Evolutionary conservation across 2,888 invertebrate species (phyloP), one percentile per base, ranked within the genome.

Genomic region (Heteromurus nitidus): DNA sequence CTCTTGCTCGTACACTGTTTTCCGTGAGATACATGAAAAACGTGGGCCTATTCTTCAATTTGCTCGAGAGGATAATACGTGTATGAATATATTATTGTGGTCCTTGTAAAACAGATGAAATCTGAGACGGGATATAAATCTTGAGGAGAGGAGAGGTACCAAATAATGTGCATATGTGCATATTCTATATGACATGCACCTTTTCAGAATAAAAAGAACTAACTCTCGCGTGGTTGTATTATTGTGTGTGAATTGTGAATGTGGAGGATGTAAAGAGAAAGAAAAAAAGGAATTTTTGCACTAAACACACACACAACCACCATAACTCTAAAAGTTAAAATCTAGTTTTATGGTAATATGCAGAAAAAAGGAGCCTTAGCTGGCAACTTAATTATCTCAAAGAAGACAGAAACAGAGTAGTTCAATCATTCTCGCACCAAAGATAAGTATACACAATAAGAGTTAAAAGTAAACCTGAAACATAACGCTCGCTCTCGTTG

Each of bases 371-470:
- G 47, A n/a, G 47, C 47, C 30, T 58, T 42, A 18, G 36, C 22
- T 60, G 47, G n/a, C 62, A 72, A 73, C 64, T 73, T 73, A 64
- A 64, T 62, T 64, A 73, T 26, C 53, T n/a, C 47, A 13, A 16
- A 58, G 50, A 9, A 64, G 18, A 73, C 20, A 50, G 20, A 68
- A 58, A 20, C n/a, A 55, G 47, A 58, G 26, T 42, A 44, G 30
- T 28, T 42, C 18, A 60, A 28, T 60, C 22, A 44, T 42, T n/a
- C 22, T 22, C 20, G 20, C 22, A 20, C 7, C 22, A 20, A 13
- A 24, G 64, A 22, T 47, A 67, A n/a, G 13, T 36, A 36, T n/a
- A n/a, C n/a, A 44, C 44, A 44, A n/a, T 20, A 20, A 50, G 55
- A 47, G 47, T 47, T 55, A 55, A 55, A 55, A 26, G 26, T 24